These are phyloP conservation scores for Goniozus legneri DNA, from an alignment of 1,140 invertebrate species.

Conservation along the genomic window DNA sequence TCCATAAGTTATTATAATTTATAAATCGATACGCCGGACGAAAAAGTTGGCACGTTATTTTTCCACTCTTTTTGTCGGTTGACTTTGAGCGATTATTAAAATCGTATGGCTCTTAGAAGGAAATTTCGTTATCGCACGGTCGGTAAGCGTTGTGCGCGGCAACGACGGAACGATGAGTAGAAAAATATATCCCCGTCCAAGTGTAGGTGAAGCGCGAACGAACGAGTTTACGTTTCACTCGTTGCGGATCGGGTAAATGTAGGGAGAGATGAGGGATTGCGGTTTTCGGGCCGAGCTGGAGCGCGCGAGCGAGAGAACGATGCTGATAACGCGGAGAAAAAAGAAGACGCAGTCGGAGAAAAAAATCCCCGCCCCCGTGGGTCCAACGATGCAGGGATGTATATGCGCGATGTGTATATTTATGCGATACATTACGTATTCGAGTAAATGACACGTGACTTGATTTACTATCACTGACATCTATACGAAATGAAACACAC, in stretches of 20 bases:
- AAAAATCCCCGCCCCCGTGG: constrained; percentile 28
- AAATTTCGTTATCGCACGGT: constrained; percentile 30
- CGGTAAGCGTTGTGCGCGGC: no score
- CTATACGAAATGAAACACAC: constrained; percentile 42
- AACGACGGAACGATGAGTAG: constrained; percentile 13
- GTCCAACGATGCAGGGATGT: constrained; percentile 28
- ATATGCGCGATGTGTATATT: constrained; percentile 43
- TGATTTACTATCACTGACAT: constrained; percentile 45
- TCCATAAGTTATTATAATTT: no score
- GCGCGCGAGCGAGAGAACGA: constrained; percentile 11
- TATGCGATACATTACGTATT: constrained; percentile 51
- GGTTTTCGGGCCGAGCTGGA: constrained; percentile 30
- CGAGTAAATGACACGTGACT: constrained; percentile 51
- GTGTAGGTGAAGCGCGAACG: constrained; percentile 9
- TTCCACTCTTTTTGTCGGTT: no score
- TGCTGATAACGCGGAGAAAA: constrained; percentile 9
- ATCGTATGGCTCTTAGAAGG: no score
- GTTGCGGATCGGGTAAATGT: constrained; percentile 39
- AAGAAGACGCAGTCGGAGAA: constrained; percentile 14
- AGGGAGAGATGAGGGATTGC: constrained; percentile 44
- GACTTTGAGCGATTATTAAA: no score
- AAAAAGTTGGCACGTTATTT: no score
- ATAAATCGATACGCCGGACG: no score
- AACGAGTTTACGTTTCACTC: constrained; percentile 40
- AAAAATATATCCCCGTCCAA: constrained; percentile 1